These are phyloP conservation scores for Melopsittacus undulatus DNA, from an alignment of 2,797 vertebrate genomes.

Conservation along the genomic window DNA sequence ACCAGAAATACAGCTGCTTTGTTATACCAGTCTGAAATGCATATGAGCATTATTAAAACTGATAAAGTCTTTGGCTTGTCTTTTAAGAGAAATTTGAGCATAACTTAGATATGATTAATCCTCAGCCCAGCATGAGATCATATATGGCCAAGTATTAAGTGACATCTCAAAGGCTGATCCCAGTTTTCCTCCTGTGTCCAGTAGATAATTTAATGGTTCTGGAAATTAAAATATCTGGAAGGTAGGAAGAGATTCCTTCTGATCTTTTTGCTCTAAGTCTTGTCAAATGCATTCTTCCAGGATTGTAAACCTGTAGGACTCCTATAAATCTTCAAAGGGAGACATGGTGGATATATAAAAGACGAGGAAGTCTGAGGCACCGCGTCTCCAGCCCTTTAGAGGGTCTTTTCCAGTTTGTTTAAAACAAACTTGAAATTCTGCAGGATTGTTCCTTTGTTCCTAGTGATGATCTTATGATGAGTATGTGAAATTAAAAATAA, in stretches of 20 bases:
- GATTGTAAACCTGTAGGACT: neutral
- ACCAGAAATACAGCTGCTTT: neutral
- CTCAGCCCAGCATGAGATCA: neutral
- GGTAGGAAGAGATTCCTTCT: neutral
- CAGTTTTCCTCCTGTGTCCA: neutral
- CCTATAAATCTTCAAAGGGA: neutral
- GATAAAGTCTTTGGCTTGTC: neutral
- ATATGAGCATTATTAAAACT: neutral
- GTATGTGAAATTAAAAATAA: slow-evolving; percentile 5
- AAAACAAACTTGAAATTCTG: neutral
- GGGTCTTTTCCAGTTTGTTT: neutral
- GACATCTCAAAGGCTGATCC: neutral
- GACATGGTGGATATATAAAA: neutral
- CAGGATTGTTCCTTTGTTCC: neutral
- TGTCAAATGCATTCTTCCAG: neutral
- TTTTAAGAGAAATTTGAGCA: slow-evolving; percentile 9
- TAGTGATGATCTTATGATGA: neutral
- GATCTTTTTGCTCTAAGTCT: neutral
- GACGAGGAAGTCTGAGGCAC: neutral
- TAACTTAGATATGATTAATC: neutral
- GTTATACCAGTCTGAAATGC: neutral
- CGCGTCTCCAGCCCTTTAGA: neutral
- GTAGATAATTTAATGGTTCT: neutral
- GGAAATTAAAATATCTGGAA: neutral
- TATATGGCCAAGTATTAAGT: neutral